Evolutionary conservation across 2,888 invertebrate species (phyloP).

Genomic region (Agrochola circellaris): DNA sequence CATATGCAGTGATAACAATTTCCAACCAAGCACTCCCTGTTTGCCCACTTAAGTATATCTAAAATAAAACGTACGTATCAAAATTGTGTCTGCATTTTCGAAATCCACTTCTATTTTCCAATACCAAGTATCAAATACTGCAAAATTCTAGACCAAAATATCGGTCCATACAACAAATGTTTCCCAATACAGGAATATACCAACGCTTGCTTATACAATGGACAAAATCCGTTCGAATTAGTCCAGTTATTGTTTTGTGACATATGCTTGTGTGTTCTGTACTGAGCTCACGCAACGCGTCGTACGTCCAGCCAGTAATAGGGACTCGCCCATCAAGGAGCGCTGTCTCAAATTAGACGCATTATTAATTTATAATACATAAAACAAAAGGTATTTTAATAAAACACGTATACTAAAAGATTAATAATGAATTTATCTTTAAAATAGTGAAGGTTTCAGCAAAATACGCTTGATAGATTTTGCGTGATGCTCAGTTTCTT

Average conservation of each 20-base stretch:
- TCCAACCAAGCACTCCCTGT: neutral
- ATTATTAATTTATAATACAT: too few species aligned
- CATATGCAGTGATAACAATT: neutral
- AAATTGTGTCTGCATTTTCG: conserved; percentile 18
- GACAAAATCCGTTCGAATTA: neutral
- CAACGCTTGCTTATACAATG: conserved; percentile 9
- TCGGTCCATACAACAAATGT: neutral
- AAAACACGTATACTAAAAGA: too few species aligned
- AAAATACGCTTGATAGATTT: too few species aligned
- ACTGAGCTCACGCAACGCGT: too few species aligned
- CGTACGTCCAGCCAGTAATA: too few species aligned
- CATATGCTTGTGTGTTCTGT: neutral
- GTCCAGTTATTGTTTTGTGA: conserved; percentile 18
- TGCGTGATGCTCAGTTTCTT: too few species aligned
- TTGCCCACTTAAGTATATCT: too few species aligned
- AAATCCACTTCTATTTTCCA: neutral
- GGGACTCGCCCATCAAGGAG: too few species aligned
- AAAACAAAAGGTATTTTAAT: too few species aligned
- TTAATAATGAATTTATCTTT: too few species aligned
- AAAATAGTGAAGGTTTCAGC: too few species aligned
- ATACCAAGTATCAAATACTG: neutral
- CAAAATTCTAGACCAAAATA: conserved; percentile 6
- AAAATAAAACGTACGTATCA: neutral
- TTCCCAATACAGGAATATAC: conserved; percentile 18
- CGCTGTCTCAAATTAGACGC: too few species aligned